Base-by-base conservation (phyloP, 2,797 vertebrate genomes). In the Lepus oiostolus region DNA sequence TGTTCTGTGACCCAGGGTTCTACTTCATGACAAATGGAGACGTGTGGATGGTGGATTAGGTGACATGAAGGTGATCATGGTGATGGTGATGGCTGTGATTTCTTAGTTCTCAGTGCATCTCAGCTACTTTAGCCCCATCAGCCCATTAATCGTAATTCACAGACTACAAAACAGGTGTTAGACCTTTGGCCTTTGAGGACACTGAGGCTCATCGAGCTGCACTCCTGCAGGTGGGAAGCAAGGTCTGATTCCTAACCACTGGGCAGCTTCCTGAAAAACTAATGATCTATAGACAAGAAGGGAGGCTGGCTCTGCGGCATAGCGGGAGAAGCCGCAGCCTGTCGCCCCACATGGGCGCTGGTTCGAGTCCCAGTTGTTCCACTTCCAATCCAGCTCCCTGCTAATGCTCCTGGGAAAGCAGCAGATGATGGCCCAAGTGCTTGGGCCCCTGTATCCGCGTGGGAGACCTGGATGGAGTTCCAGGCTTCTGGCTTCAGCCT, bases 281-380 rank as follows among this genome's bases (percentile, higher is more conserved):
- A 83, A 86, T 88, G 58, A 42, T 88, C 38, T 47, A 7, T 80
- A 70, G 60, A 65, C 77, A 89, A 28, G 30, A 80, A 89, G 38
- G 21, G 54, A n/a, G 58, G n/a, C 38, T 42, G 38, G 38, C 38
- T 42, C 38, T 42, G 38, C 7, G 38, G 38, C 38, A 42, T 42
- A 42, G 38, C 38, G 38, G 38, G 38, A 6, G 38, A 42, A 42
- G 38, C 38, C 38, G 7, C 38, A 42, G 38, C 38, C 38, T 42
- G 38, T 7, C 7, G 38, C 38, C 38, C 38, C 38, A 42, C 38
- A 42, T 42, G 38, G 38, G 7, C 38, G 38, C 38, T 42, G 38
- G 38, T 42, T 42, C 38, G 7, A 42, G 38, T 42, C 38, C 7
- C 38, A 42, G 38, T 42, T 42, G 38, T 42, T 42, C 38, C 38